A percentile compares a stretch with the other conserved stretches of the same genome.
These are phyloP conservation scores for Ictalurus furcatus DNA, from an alignment of 2,113 vertebrate genomes.

Conservation along the genomic window DNA sequence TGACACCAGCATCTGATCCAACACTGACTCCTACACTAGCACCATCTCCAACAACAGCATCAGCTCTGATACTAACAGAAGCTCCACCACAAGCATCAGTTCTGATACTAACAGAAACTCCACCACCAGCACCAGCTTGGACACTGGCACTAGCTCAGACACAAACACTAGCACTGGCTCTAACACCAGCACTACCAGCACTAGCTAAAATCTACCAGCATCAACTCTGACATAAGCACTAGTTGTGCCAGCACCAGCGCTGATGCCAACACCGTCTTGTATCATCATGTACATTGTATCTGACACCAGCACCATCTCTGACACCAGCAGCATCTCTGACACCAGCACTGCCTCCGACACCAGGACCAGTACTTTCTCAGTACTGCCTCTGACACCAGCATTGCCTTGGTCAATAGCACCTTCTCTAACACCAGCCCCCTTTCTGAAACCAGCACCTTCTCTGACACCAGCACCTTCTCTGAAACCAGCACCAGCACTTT, in stretches of 20 bases:
- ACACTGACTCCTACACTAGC: too few relatives aligned
- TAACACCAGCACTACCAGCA: background rate
- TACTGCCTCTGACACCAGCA: background rate
- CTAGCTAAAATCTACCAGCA: background rate
- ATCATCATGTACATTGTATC: too few relatives aligned
- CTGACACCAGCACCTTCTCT: too few relatives aligned
- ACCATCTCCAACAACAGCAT: background rate
- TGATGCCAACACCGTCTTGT: background rate
- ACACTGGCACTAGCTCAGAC: too few relatives aligned
- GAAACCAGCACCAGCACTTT: too few relatives aligned
- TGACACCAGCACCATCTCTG: background rate
- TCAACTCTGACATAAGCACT: background rate
- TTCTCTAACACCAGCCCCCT: background rate
- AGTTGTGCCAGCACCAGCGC: background rate
- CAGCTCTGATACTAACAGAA: background rate
- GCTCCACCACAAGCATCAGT: background rate
- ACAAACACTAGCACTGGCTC: too few relatives aligned
- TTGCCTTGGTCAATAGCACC: background rate
- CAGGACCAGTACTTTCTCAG: too few relatives aligned
- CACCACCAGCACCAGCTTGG: too few relatives aligned
- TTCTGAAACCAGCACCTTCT: background rate
- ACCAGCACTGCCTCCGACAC: background rate
- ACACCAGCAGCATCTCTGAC: background rate
- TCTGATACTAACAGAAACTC: background rate
- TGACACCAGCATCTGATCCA: too few relatives aligned